Evolutionary conservation across 1,140 invertebrate genomes (phyloP).

Genomic region (Drosophila suzukii): DNA sequence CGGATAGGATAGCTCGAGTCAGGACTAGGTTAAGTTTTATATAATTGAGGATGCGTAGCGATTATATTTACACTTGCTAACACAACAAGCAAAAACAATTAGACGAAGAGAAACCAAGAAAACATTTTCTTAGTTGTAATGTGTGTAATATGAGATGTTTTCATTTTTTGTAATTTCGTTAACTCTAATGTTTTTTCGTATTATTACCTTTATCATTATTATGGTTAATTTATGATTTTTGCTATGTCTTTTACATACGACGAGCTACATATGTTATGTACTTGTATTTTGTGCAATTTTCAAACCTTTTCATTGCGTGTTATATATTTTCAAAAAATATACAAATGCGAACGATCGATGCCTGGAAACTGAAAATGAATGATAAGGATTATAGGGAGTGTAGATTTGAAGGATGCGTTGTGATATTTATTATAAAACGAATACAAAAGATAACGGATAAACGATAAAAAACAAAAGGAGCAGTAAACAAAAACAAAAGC

Average conservation of each 20-base stretch:
- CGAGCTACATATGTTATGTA: constrained; percentile 54
- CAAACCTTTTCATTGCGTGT: constrained; percentile 75
- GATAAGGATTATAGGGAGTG: constrained; percentile 40
- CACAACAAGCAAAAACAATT: constrained; percentile 16
- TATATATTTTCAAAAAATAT: constrained; percentile 79
- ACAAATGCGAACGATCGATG: constrained; percentile 41
- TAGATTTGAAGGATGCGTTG: constrained; percentile 75
- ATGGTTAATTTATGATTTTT: constrained; percentile 81
- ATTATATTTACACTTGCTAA: constrained; percentile 28
- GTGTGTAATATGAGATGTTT: constrained; percentile 18
- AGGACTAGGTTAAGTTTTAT: constrained; percentile 71
- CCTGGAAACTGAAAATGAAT: constrained; percentile 30
- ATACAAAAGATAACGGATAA: constrained; percentile 48
- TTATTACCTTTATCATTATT: constrained; percentile 81
- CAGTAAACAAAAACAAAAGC: constrained; percentile 47
- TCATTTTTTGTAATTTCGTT: constrained; percentile 49
- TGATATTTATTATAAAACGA: constrained; percentile 83
- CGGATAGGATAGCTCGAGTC: constrained; percentile 48
- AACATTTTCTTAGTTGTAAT: constrained; percentile 49
- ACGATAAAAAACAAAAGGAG: constrained; percentile 32
- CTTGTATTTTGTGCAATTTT: constrained; percentile 78
- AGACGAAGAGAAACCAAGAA: constrained; percentile 24
- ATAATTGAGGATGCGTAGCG: constrained; percentile 32
- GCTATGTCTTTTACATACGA: constrained; percentile 50
- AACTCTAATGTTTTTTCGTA: constrained; percentile 75